These are phyloP conservation scores for Zapornia atra DNA, from an alignment of 2,113 vertebrate genomes.

Conservation along the genomic window DNA sequence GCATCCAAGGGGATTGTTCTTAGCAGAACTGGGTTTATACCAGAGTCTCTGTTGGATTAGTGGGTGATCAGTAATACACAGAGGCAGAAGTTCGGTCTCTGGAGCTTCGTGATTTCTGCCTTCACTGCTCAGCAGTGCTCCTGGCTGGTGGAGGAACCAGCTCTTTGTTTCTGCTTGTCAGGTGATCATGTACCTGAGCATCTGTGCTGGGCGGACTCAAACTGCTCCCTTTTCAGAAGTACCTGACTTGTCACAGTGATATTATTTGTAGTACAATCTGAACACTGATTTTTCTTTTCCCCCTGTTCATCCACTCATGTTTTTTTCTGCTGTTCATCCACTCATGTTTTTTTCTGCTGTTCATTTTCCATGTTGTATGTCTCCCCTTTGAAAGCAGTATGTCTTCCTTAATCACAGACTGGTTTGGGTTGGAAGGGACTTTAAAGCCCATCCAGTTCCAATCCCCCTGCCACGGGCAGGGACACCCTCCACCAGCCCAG, in stretches of 20 bases:
- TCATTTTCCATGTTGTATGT: background rate
- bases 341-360: background rate
- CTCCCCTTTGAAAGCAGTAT: background rate
- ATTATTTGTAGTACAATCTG: background rate
- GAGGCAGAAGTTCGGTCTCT: background rate
- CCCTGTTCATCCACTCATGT: background rate
- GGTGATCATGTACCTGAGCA: rapidly evolving
- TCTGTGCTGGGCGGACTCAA: background rate
- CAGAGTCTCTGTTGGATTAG: background rate
- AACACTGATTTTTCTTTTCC: background rate
- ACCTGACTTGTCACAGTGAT: background rate
- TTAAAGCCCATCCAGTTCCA: too few relatives aligned
- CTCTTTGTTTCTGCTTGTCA: background rate
- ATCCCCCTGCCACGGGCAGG: too few relatives aligned
- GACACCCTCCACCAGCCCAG: too few relatives aligned
- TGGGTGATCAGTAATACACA: background rate
- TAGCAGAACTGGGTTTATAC: background rate
- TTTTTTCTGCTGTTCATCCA: background rate
- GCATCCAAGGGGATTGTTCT: background rate
- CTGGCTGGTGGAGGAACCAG: background rate
- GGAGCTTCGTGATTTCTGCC: background rate
- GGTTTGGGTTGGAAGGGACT: too few relatives aligned
- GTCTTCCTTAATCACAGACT: too few relatives aligned
- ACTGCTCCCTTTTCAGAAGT: background rate
- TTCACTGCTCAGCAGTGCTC: background rate